A percentile compares a stretch with the other conserved stretches of the same genome.
Evolutionary conservation across 2,888 invertebrate genomes (phyloP).

Genomic region (Heterodera filipjevi): DNA sequence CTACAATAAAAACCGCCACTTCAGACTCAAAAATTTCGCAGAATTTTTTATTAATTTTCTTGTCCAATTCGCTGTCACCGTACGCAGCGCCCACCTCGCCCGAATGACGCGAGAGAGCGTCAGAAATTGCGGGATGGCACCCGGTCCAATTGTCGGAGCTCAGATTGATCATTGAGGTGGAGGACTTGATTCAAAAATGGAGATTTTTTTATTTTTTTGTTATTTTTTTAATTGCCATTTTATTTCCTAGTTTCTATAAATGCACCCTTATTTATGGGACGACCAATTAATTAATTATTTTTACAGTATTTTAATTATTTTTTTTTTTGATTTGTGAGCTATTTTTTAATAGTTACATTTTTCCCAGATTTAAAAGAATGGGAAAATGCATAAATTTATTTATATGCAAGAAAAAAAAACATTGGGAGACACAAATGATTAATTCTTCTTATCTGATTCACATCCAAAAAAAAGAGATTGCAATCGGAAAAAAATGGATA

Average conservation of each 20-base stretch:
- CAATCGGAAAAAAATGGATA: background rate
- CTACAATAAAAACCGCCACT: conserved; percentile 30
- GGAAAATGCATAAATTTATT: background rate
- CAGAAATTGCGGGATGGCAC: conserved; percentile 26
- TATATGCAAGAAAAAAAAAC: background rate
- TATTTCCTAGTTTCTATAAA: too few relatives aligned
- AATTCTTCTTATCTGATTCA: background rate
- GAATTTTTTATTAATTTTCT: conserved; percentile 28
- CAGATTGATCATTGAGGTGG: conserved; percentile 25
- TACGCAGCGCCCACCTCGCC: conserved; percentile 25
- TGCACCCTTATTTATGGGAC: too few relatives aligned
- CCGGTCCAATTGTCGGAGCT: conserved; percentile 34
- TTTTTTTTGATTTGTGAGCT: too few relatives aligned
- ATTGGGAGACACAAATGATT: background rate
- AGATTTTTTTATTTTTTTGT: too few relatives aligned
- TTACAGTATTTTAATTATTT: too few relatives aligned
- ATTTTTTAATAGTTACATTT: too few relatives aligned
- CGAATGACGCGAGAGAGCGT: conserved; percentile 24
- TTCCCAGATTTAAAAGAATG: too few relatives aligned
- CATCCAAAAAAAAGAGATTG: background rate
- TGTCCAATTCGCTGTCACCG: conserved; percentile 29
- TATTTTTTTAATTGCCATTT: too few relatives aligned
- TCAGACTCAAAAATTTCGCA: conserved; percentile 26
- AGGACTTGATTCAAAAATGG: background rate
- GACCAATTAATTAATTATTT: too few relatives aligned